A percentile compares a stretch with the other conserved stretches of the same genome.
Conservation (phyloP, 2,113 vertebrate species). For the Falcunculus frontatus region DNA sequence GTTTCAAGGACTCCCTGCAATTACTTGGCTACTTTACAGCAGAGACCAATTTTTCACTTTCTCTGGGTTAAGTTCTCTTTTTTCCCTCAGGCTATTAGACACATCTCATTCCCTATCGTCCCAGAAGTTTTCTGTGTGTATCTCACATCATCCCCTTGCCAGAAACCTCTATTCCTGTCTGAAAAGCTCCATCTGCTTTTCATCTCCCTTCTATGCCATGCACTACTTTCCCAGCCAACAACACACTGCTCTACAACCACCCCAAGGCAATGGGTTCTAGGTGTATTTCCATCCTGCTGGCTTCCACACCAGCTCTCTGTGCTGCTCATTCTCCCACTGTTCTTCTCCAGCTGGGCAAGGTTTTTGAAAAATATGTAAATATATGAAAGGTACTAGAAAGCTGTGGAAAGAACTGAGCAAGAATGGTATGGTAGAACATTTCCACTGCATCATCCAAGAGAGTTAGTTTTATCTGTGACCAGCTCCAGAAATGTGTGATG, state of each 20-base stretch:
- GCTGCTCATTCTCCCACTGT: background rate
- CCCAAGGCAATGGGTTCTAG: background rate
- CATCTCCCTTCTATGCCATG: background rate
- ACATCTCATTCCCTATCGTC: background rate
- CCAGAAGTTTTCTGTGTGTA: background rate
- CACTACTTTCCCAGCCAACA: background rate
- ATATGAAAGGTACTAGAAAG: background rate
- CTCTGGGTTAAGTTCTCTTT: background rate
- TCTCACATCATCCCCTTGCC: background rate
- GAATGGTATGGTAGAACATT: background rate
- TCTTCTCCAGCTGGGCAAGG: rapidly evolving
- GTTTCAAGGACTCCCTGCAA: background rate
- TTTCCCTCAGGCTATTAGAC: background rate
- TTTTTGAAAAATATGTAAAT: background rate
- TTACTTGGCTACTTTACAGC: background rate
- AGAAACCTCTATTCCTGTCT: background rate
- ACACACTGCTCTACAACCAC: background rate
- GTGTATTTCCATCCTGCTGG: background rate
- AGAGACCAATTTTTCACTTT: background rate
- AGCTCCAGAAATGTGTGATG: background rate
- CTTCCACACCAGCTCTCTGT: background rate
- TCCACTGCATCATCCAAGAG: background rate
- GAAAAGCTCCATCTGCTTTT: background rate
- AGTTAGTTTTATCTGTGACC: background rate
- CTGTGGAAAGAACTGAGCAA: background rate